Evolutionary conservation across 2,888 invertebrate species (phyloP), one percentile per base, ranked within the genome.

Genomic region (Plemyria rubiginata): DNA sequence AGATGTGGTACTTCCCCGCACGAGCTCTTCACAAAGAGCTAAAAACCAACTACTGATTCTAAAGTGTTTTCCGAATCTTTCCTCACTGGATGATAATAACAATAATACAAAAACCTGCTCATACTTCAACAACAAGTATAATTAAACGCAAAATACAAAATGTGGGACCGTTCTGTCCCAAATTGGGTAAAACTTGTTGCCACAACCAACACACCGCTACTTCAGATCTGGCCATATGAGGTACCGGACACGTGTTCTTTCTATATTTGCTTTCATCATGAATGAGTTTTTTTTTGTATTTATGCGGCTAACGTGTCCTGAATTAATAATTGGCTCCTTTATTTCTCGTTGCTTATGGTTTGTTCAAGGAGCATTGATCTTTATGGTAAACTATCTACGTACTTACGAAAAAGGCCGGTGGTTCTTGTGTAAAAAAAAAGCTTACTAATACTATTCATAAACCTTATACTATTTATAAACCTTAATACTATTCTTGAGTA

Each of bases 171-270:
- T 36, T 54, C 52, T 72, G 79, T 72, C 74, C 84, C 78, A 73
- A 82, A 82, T 82, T 83, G 75, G 78, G 80, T 65, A 67, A 76
- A 82, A 85, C 84, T 78, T 80, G 85, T 85, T 79, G 70, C 60
- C 70, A 78, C 79, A 77, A 78, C 81, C 76, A 75, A 72, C 73
- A 72, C 73, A 79, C 82, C 75, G 67, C 69, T 67, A 65, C 62
- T 63, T 61, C 45, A 77, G 78, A 79, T 72, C 74, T 70, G 66
- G 60, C 80, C 77, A 70, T 79, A 78, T 80, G 76, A 68, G 77
- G 73, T 70, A 72, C 62, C 40, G 56, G 65, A 80, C 79, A 78
- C 79, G 77, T 79, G 81, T 81, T 77, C 60, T 69, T 74, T 66
- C 68, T 74, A 68, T 72, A 75, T 76, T 71, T 72, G 66, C 71